These are phyloP conservation scores for Andricus quercusramuli DNA, from an alignment of 2,888 invertebrate species.

Conservation along the genomic window DNA sequence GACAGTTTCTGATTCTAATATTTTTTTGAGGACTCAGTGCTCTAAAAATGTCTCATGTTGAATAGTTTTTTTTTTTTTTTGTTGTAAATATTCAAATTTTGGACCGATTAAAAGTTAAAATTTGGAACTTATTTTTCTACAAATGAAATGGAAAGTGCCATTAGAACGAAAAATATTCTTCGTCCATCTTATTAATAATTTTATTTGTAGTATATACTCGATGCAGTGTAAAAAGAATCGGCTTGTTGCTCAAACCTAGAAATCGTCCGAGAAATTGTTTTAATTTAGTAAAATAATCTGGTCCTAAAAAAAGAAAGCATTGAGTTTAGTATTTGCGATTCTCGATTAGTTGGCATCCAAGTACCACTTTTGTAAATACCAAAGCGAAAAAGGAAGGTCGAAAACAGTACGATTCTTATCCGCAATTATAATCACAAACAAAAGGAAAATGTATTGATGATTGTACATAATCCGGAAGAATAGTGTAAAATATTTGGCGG, in stretches of 20 bases:
- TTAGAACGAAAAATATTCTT: neutral
- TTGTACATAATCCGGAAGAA: conserved; percentile 40
- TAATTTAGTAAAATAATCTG: neutral
- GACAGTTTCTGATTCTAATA: too few species aligned
- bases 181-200: neutral
- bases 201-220: neutral
- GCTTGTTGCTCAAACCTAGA: neutral
- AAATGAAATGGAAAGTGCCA: neutral
- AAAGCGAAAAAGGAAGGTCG: conserved; percentile 35
- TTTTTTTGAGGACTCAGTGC: too few species aligned
- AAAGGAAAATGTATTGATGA: conserved; percentile 6
- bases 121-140: conserved; percentile 15
- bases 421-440: conserved; percentile 29
- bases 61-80: neutral
- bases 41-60: too few species aligned
- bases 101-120: neutral
- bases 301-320: neutral
- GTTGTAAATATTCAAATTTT: neutral
- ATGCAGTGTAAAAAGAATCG: neutral
- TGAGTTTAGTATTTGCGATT: conserved; percentile 1
- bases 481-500: conserved; percentile 42
- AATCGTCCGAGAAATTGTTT: neutral
- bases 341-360: conserved; percentile 28
- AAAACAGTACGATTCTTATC: conserved; percentile 26
- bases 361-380: conserved; percentile 43